Percentiles rank a stretch among this genome's conserved stretches.
Evolutionary conservation across 1,140 invertebrate species (phyloP).

Genomic region (Camponotus floridanus): DNA sequence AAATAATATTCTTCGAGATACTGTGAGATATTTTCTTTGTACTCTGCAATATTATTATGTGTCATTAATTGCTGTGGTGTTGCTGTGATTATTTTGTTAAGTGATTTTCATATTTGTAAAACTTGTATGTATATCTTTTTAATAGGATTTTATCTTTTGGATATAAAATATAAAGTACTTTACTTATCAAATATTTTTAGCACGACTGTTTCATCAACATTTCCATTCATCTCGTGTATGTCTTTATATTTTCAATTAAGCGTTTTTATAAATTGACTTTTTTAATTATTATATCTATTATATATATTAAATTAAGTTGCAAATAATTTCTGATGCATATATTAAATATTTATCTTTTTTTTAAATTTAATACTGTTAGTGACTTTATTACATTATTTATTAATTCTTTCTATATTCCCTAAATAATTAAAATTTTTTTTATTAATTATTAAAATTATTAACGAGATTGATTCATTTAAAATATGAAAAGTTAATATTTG

Average conservation of each 20-base stretch:
- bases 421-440: slow-evolving; percentile 8
- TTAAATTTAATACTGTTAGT: not conserved
- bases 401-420: not conserved
- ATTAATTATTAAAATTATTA: not conserved
- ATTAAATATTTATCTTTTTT: not conserved
- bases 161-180: not conserved
- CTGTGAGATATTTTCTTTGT: slow-evolving; percentile 19
- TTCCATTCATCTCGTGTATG: not conserved
- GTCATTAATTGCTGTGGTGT: not conserved
- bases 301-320: not conserved
- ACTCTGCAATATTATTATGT: not conserved
- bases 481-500: not conserved
- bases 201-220: not conserved
- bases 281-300: not conserved
- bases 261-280: not conserved
- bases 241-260: not conserved
- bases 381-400: not conserved
- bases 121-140: not conserved
- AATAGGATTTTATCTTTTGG: not conserved
- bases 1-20: slow-evolving; percentile 54
- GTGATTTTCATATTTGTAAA: not conserved
- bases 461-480: not conserved
- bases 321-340: not conserved
- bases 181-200: not conserved
- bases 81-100: not conserved